These are phyloP conservation scores for Eurystomus glaucurus DNA, from an alignment of 2,797 vertebrate genomes.

Conservation along the genomic window DNA sequence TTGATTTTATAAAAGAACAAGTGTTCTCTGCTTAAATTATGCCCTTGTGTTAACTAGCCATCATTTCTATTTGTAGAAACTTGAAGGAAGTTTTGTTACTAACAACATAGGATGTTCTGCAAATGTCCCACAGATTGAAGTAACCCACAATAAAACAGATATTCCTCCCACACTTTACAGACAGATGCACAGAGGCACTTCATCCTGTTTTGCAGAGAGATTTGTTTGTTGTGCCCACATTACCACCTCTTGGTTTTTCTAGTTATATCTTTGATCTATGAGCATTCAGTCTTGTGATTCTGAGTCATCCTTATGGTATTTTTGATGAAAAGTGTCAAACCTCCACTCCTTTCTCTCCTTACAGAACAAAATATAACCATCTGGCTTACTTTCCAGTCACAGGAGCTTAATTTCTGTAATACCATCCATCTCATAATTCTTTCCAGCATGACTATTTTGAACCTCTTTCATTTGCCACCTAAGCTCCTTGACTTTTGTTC, in stretches of 20 bases:
- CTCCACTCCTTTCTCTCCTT: not conserved
- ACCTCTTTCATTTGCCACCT: not conserved
- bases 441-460: not conserved
- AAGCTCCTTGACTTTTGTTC: not conserved
- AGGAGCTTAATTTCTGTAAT: not conserved
- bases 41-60: not conserved
- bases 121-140: not conserved
- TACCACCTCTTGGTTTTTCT: not conserved
- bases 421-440: not conserved
- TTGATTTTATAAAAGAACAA: not conserved
- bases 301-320: not conserved
- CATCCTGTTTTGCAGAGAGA: slow-evolving; percentile 32
- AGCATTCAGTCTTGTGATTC: slow-evolving; percentile 18
- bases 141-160: not conserved
- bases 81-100: slow-evolving; percentile 50
- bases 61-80: slow-evolving; percentile 22
- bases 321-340: not conserved
- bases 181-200: not conserved
- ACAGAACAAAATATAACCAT: not conserved
- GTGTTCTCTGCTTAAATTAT: not conserved
- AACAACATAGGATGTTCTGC: slow-evolving; percentile 34
- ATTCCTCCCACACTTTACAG: slow-evolving; percentile 40
- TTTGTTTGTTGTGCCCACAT: not conserved
- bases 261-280: not conserved
- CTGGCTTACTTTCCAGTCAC: not conserved